A percentile compares a stretch with the other conserved stretches of the same genome.
Evolutionary conservation across 2,113 vertebrate genomes (phyloP).

Genomic region (Salvelinus namaycush): DNA sequence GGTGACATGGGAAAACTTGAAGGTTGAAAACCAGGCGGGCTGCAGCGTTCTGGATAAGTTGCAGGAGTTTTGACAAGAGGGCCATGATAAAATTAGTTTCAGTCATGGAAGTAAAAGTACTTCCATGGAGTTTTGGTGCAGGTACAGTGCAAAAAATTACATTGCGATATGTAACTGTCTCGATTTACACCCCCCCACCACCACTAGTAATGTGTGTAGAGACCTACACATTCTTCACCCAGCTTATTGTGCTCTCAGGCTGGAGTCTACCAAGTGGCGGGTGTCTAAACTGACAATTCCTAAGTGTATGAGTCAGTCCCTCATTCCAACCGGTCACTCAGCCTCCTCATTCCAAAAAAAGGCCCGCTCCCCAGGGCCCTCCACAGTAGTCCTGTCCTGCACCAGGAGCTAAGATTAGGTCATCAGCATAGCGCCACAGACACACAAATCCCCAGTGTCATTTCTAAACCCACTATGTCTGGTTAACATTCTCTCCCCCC

Average conservation of each 20-base stretch:
- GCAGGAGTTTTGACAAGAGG: no score
- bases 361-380: background rate
- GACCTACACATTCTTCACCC: slow-evolving; percentile 26
- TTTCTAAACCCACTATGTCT: slow-evolving; percentile 29
- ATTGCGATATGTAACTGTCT: no score
- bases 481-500: slow-evolving; percentile 21
- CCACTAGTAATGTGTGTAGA: background rate
- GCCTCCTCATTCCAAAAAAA: slow-evolving; percentile 41
- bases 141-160: no score
- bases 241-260: slow-evolving; percentile 14
- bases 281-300: slow-evolving; percentile 49
- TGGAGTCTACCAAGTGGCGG: slow-evolving; percentile 14
- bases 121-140: no score
- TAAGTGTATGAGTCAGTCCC: slow-evolving; percentile 23
- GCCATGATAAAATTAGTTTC: no score
- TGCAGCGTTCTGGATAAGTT: no score
- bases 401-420: slow-evolving; percentile 15
- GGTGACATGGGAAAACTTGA: no score
- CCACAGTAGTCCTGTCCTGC: background rate
- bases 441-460: slow-evolving; percentile 3
- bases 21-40: no score
- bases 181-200: background rate
- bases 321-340: slow-evolving; percentile 43
- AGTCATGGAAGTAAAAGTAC: no score
- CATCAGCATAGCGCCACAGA: slow-evolving; percentile 2